Evolutionary conservation across 2,113 vertebrate species (phyloP).

Genomic region (Pampusana beccarii): DNA sequence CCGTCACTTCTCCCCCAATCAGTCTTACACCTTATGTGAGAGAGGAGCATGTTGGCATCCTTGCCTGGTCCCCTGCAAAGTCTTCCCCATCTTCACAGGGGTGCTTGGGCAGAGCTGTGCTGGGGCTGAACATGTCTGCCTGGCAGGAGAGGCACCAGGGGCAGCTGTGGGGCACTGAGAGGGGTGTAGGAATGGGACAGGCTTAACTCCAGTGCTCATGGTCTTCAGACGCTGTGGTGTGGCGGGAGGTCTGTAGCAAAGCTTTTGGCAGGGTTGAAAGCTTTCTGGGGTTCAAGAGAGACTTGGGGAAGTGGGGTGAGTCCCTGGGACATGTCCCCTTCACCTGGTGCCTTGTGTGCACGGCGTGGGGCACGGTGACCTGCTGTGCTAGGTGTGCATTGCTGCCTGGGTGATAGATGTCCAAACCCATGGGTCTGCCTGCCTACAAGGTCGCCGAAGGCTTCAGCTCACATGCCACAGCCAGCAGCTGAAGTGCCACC

Average conservation of each 20-base stretch:
- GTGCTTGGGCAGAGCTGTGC: background rate
- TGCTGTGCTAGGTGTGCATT: background rate
- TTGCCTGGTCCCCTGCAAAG: background rate
- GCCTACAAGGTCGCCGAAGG: background rate
- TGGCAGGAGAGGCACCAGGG: background rate
- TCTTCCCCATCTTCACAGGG: background rate
- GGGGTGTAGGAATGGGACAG: rapidly evolving
- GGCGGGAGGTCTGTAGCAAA: background rate
- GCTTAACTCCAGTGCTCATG: background rate
- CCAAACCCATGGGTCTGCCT: rapidly evolving
- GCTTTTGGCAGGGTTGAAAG: background rate
- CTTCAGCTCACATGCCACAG: background rate
- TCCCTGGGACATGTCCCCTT: rapidly evolving
- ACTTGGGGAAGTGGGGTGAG: background rate
- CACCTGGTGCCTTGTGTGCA: background rate
- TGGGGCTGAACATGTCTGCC: background rate
- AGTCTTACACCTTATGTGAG: background rate
- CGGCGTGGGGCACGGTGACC: rapidly evolving
- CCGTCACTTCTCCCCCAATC: background rate
- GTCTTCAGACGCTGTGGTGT: background rate
- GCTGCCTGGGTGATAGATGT: background rate
- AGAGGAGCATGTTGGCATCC: too few relatives aligned
- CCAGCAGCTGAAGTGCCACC: background rate
- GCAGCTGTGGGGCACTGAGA: background rate
- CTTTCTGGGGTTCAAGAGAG: background rate